Conservation (phyloP, 2,113 vertebrate species). For the Diglossa brunneiventris region DNA sequence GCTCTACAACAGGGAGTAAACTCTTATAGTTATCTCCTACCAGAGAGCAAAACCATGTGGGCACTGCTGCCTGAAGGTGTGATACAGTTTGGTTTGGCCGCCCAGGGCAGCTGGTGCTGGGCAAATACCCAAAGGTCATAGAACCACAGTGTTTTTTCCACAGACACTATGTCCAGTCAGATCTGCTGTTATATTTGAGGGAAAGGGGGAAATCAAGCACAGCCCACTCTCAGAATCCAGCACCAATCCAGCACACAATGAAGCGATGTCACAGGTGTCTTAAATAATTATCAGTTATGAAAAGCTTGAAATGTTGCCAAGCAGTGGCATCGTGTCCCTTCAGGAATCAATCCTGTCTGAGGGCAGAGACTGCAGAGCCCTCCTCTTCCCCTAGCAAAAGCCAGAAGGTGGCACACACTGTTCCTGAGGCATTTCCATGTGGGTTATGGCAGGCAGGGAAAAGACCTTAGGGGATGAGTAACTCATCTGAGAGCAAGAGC, state of each 20-base stretch:
- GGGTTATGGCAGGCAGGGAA: background rate
- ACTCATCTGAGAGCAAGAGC: background rate
- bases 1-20: background rate
- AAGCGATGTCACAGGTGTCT: background rate
- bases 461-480: background rate
- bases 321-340: background rate
- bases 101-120: background rate
- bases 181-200: background rate
- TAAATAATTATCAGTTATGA: background rate
- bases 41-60: background rate
- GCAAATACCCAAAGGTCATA: background rate
- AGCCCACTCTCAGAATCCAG: background rate
- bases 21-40: background rate
- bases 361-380: background rate
- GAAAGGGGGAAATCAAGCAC: background rate
- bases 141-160: background rate
- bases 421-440: background rate
- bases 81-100: background rate
- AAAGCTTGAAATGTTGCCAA: background rate
- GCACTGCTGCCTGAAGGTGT: background rate
- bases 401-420: background rate
- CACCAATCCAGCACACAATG: background rate
- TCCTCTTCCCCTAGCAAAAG: background rate
- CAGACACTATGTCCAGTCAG: background rate
- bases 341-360: background rate